Conservation (phyloP, 2,888 invertebrate genomes). For the Nephrotoma flavescens region DNA sequence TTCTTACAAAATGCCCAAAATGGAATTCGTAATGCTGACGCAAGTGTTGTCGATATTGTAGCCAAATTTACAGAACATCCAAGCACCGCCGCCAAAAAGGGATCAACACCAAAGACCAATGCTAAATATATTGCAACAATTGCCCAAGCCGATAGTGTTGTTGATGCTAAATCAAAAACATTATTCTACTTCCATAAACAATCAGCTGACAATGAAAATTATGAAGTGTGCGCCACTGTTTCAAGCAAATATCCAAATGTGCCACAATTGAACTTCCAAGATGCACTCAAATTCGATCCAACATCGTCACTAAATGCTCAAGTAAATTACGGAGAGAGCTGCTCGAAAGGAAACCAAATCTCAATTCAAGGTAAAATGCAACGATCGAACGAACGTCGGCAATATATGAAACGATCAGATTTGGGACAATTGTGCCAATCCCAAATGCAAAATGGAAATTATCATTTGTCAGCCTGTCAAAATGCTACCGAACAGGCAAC, state of each 20-base stretch:
- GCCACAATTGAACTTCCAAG: slow-evolving; percentile 37
- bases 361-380: slow-evolving; percentile 34
- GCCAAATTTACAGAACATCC: slow-evolving; percentile 36
- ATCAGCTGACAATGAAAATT: background rate
- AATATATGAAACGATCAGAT: slow-evolving; percentile 29
- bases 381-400: slow-evolving; percentile 36
- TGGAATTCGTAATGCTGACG: slow-evolving; percentile 38
- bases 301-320: slow-evolving; percentile 34
- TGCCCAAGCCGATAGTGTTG: slow-evolving; percentile 39
- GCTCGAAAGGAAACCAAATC: slow-evolving; percentile 16
- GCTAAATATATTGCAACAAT: slow-evolving; percentile 37
- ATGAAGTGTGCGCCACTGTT: background rate
- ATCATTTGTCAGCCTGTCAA: slow-evolving; percentile 41
- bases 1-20: slow-evolving; percentile 37
- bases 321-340: slow-evolving; percentile 36
- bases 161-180: slow-evolving; percentile 39
- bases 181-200: slow-evolving; percentile 20
- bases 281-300: slow-evolving; percentile 38
- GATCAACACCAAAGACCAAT: slow-evolving; percentile 7
- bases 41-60: slow-evolving; percentile 38
- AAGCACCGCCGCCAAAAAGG: background rate
- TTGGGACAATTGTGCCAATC: background rate
- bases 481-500: slow-evolving; percentile 39
- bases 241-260: slow-evolving; percentile 27
- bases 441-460: slow-evolving; percentile 36